Percentiles rank a stretch among this genome's conserved stretches.
Evolutionary conservation across 2,888 invertebrate genomes (phyloP).

Genomic region (Epistrophella euchroma): DNA sequence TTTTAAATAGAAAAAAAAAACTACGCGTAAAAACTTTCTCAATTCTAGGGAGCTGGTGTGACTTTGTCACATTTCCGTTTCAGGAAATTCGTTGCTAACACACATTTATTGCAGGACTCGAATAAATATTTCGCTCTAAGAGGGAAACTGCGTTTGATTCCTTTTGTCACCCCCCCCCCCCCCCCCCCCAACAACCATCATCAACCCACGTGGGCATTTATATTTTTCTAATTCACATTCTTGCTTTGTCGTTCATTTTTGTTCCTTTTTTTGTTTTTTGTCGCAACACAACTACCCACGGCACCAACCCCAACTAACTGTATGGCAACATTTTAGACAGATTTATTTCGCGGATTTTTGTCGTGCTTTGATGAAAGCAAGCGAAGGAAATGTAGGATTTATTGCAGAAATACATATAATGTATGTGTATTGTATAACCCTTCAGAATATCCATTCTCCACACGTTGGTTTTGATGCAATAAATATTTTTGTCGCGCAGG

Average conservation of each 20-base stretch:
- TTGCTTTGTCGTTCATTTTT: slow-evolving; percentile 60
- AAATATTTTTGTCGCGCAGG: slow-evolving; percentile 56
- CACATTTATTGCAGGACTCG: slow-evolving; percentile 11
- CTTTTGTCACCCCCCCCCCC: background rate
- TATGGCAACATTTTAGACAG: slow-evolving; percentile 42
- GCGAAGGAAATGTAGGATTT: slow-evolving; percentile 44
- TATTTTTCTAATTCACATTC: slow-evolving; percentile 66
- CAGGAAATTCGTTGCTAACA: slow-evolving; percentile 34
- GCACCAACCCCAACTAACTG: background rate
- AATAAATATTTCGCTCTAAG: slow-evolving; percentile 29
- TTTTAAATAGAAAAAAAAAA: slow-evolving; percentile 10
- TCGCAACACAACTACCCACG: background rate
- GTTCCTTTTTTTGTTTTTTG: slow-evolving; percentile 38
- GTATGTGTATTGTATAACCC: slow-evolving; percentile 19
- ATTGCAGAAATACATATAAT: too few species aligned
- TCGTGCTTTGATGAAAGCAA: background rate
- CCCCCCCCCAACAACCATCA: background rate
- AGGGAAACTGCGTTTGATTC: slow-evolving; percentile 31
- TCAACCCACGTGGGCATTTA: slow-evolving; percentile 35
- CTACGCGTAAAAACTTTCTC: slow-evolving; percentile 24
- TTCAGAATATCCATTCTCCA: slow-evolving; percentile 45
- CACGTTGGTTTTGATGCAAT: slow-evolving; percentile 44
- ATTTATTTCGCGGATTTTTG: slow-evolving; percentile 33
- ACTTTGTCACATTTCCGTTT: slow-evolving; percentile 66
- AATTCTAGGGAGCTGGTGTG: slow-evolving; percentile 43